Evolutionary conservation across 2,113 vertebrate species (phyloP).

Genomic region (Erinaceus europaeus): DNA sequence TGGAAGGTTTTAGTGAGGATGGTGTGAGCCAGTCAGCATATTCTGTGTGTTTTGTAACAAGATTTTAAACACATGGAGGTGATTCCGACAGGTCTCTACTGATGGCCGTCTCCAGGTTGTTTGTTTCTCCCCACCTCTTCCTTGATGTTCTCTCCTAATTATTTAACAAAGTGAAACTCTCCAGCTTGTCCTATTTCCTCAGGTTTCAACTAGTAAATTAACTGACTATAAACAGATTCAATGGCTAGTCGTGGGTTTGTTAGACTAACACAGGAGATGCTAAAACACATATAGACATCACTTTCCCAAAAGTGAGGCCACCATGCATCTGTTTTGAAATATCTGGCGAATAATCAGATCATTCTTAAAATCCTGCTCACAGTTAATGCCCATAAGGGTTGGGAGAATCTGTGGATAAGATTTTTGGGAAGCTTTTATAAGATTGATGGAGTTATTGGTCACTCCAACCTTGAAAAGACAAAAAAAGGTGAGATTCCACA

Average conservation of each 20-base stretch:
- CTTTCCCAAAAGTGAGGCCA: background rate
- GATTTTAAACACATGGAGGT: conserved; percentile 20
- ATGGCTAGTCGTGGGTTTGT: background rate
- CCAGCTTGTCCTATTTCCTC: background rate
- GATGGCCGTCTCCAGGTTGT: background rate
- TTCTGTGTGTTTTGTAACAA: background rate
- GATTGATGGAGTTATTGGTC: background rate
- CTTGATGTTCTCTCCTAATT: background rate
- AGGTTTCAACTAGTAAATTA: background rate
- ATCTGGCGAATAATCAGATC: background rate
- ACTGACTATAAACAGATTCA: background rate
- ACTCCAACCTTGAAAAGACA: background rate
- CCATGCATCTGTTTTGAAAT: background rate
- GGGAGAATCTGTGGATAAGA: background rate
- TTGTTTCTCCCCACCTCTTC: background rate
- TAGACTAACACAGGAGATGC: background rate
- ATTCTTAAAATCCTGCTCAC: background rate
- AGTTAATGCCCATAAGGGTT: background rate
- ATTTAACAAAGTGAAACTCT: background rate
- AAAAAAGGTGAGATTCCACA: background rate
- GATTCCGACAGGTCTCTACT: background rate
- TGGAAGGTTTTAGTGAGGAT: conserved; percentile 28
- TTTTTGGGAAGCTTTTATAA: no score
- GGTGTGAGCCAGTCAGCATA: conserved; percentile 30
- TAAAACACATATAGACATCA: background rate